Base-by-base conservation (phyloP, 1,140 invertebrate genomes). In the Aporrectodea caliginosa region DNA sequence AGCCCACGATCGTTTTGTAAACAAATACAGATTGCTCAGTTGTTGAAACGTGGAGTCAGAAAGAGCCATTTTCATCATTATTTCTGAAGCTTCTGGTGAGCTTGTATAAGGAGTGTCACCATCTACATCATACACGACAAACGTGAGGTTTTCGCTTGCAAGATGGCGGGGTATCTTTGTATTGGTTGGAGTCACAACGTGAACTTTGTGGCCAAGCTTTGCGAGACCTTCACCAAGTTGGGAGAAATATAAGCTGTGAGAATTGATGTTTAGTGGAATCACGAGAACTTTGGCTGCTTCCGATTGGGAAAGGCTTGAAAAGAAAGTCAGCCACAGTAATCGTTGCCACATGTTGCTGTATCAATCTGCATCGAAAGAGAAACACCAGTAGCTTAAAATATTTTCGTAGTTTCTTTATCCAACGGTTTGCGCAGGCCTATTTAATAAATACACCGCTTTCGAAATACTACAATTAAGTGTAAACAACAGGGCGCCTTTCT, bases 201-300 rank as follows among this genome's bases (percentile, higher is more conserved):
- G 30, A 22, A 74, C 73, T 0, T 74, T n/a, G 73, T 74, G 73
- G n/a, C 73, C 73, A 30, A 74, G 0, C 2, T 74, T 74, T 0
- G 73, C 1, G 2, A 74, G 73, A 31, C 73, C 73, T 74, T 32
- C 30, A 32, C 73, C 73, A 6, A 74, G 16, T 74, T 34, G 31
- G 29, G 27, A 30, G 30, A 74, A 74, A 16, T 74, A 74, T 27
- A 74, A n/a, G 22, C 35, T 30, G n/a, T 74, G 73, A 74, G 73
- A 74, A 33, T 33, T 74, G 30, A 74, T 74, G 33, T 33, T 74
- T 74, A 32, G 12, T 32, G 73, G 73, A 30, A 74, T 0, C 73
- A 74, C 35, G 30, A 74, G 29, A 34, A 74, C 33, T 22, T 74
- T 31, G 33, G n/a, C n/a, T n/a, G n/a, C n/a, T n/a, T n/a, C n/a